phyloP scores from a whole-genome alignment of 2,797 vertebrate genomes.

The Erpetoichthys calabaricus region DNA sequence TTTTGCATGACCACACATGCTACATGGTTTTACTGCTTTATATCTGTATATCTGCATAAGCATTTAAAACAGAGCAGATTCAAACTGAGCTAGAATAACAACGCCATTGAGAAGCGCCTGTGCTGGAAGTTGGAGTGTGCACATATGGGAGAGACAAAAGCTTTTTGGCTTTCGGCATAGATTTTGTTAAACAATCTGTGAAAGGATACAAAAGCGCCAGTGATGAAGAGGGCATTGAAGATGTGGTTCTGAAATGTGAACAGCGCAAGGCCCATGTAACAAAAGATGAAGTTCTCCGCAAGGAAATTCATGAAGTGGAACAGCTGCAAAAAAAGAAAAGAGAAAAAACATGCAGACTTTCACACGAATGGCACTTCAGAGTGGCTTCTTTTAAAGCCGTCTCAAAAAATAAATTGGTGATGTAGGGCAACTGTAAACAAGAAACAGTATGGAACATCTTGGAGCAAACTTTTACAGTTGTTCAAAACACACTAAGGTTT shows the following conservation, averaged over 20 bases:
- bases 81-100: too few species aligned
- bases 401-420: neutral
- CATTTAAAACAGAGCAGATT: too few species aligned
- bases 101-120: too few species aligned
- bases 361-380: neutral
- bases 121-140: too few species aligned
- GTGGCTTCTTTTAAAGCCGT: conserved; percentile 16
- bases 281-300: conserved; percentile 77
- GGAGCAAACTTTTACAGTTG: neutral
- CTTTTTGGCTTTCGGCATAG: too few species aligned
- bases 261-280: conserved; percentile 67
- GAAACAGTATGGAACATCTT: neutral
- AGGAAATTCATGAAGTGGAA: conserved; percentile 79
- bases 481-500: too few species aligned
- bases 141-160: too few species aligned
- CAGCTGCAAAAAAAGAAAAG: conserved; percentile 54
- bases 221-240: conserved; percentile 65
- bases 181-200: neutral
- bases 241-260: conserved; percentile 65
- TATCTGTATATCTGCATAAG: too few species aligned
- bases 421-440: conserved; percentile 9
- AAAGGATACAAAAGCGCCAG: conserved; percentile 74
- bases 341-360: conserved; percentile 9
- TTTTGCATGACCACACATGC: too few species aligned
- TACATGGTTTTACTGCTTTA: too few species aligned